Conservation (phyloP, 2,113 vertebrate species). For the Labeo catla region DNA sequence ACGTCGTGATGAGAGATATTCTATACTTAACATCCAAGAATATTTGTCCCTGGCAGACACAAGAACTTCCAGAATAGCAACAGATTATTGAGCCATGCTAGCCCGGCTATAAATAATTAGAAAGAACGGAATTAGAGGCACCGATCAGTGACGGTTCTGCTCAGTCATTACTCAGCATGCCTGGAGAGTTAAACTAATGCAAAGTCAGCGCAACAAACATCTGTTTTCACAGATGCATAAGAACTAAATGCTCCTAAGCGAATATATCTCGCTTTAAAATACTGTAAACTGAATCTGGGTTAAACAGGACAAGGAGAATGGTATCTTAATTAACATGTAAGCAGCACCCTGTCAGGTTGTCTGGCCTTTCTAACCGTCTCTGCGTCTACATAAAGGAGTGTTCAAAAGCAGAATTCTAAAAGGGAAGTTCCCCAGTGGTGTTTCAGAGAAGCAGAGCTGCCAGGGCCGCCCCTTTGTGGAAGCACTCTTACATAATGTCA, state of each 20-base stretch:
- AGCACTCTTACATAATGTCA: constrained; percentile 68
- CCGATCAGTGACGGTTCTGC: background rate
- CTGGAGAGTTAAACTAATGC: background rate
- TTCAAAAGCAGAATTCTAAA: constrained; percentile 54
- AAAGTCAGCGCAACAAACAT: background rate
- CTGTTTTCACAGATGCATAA: constrained; percentile 1
- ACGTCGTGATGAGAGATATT: constrained; percentile 14
- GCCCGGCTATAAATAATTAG: constrained; percentile 41
- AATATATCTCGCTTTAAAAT: background rate
- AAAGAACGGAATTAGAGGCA: constrained; percentile 26
- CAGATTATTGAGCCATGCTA: constrained; percentile 51
- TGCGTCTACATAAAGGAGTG: constrained; percentile 29
- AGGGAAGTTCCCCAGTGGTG: constrained; percentile 58
- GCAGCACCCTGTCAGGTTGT: constrained; percentile 52
- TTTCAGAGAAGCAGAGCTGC: constrained; percentile 42
- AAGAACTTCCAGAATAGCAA: constrained; percentile 42
- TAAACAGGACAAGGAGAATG: constrained; percentile 31
- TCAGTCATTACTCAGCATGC: constrained; percentile 26
- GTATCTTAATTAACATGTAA: constrained; percentile 47
- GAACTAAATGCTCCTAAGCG: background rate
- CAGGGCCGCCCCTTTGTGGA: constrained; percentile 62
- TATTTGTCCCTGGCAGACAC: constrained; percentile 35
- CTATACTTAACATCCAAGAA: constrained; percentile 63
- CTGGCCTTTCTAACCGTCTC: constrained; percentile 20
- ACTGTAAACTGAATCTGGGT: constrained; percentile 12